These are phyloP conservation scores for Sarcophaga peregrina DNA, from an alignment of 1,140 invertebrate genomes.

Conservation along the genomic window DNA sequence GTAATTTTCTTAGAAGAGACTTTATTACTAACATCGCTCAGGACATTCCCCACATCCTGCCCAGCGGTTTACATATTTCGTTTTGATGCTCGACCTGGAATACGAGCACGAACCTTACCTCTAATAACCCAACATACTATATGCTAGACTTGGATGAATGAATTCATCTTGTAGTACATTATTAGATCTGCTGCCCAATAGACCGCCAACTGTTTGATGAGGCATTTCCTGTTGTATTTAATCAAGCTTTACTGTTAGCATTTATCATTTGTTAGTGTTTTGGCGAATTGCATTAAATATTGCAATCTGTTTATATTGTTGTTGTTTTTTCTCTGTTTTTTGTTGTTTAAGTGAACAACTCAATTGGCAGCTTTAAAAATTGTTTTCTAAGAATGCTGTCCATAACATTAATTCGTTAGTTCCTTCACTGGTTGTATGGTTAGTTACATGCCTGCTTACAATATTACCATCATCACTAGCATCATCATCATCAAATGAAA, in stretches of 20 bases:
- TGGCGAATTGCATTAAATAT: constrained; percentile 8
- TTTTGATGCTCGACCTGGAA: too few relatives aligned
- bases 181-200: too few relatives aligned
- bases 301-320: neutral
- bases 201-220: neutral
- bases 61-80: too few relatives aligned
- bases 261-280: constrained; percentile 21
- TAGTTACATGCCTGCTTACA: neutral
- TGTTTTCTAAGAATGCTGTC: constrained; percentile 38
- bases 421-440: neutral
- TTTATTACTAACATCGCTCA: too few relatives aligned
- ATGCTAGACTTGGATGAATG: too few relatives aligned
- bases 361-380: constrained; percentile 34
- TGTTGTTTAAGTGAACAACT: constrained; percentile 7
- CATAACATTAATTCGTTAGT: constrained; percentile 17
- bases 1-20: too few relatives aligned
- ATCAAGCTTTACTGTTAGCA: neutral
- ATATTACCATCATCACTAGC: neutral
- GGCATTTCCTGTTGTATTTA: neutral
- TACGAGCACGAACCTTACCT: too few relatives aligned
- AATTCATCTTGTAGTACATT: too few relatives aligned
- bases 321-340: too few relatives aligned
- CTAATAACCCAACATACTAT: too few relatives aligned
- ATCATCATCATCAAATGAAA: neutral
- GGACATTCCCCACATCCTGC: too few relatives aligned